Base-by-base conservation (phyloP, 2,888 invertebrate species). In the Automeris io region DNA sequence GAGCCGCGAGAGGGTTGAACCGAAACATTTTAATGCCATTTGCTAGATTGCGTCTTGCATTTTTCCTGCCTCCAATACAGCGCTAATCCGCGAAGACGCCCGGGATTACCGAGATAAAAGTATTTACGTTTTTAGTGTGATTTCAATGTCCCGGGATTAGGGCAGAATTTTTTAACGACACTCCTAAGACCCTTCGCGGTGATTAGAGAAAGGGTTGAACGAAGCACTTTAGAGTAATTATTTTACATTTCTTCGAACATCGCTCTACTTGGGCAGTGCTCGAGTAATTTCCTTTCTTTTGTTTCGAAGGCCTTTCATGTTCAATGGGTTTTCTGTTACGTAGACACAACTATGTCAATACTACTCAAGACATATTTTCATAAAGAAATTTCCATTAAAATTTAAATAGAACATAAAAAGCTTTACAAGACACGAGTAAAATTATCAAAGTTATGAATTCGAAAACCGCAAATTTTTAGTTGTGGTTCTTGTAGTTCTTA, bases 11-110 rank as follows among this genome's bases (percentile, higher is more conserved):
- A 78, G 83, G 85, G 85, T 81, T 82, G 73, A 71, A 64, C 65
- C 76, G 71, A 77, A 86, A 86, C 87, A 85, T 82, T 86, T 87
- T 87, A 87, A 87, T 87, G 78, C 87, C 83, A 87, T 87, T 85
- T 86, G 77, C 78, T 80, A 87, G 83, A 87, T 87, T 87, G 82
- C 80, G 75, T 74, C 81, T 80, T 85, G 83, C 80, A 83, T 85
- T 85, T 85, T 85, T 85, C 74, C 70, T 54, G 62, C 66, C 64
- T 65, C 66, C 57, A 57, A 64, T 68, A 70, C 74, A 71, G 71
- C 58, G 85, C 70, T 86, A 86, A 85, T 85, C 86, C 81, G 82
- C 79, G 79, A 85, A 82, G 80, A 79, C 71, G 72, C 66, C 66
- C 55, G 55, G 72, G 73, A 79, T 78, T 80, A 75, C 70, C 51